Evolutionary conservation across 1,140 invertebrate species (phyloP).

Genomic region (Thalassaphorura encarpata): DNA sequence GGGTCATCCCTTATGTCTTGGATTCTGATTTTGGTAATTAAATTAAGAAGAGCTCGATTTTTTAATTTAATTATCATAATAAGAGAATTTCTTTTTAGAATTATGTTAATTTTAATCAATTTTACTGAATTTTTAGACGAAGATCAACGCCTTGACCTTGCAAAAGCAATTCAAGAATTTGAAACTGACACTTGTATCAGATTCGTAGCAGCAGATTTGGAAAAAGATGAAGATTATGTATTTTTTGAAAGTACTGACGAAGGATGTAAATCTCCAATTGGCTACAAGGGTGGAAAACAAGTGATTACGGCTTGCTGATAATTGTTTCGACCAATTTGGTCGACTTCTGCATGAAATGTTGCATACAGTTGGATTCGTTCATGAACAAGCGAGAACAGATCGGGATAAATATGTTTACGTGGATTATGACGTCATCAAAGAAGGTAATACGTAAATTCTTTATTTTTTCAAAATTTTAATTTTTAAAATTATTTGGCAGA

Average conservation of each 20-base stretch:
- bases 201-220: conserved; percentile 3
- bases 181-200: conserved; percentile 5
- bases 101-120: not conserved
- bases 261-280: conserved; percentile 6
- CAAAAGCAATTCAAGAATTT: conserved; percentile 6
- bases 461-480: not conserved
- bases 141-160: conserved; percentile 2
- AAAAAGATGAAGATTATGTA: conserved; percentile 9
- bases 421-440: conserved; percentile 8
- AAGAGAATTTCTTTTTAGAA: not conserved
- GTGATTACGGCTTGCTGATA: not conserved
- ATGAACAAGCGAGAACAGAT: conserved; percentile 6
- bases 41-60: too few relatives aligned
- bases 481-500: not conserved
- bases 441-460: not conserved
- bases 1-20: not conserved
- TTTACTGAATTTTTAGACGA: conserved; percentile 3
- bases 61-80: not conserved
- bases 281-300: conserved; percentile 4
- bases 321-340: conserved; percentile 8
- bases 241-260: conserved; percentile 6
- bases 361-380: conserved; percentile 4
- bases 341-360: conserved; percentile 5
- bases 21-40: conserved; percentile 2
- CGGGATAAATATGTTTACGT: conserved; percentile 8